Percentiles rank a stretch among this genome's conserved stretches.
These are phyloP conservation scores for Melanotaenia nigrans DNA, from an alignment of 2,797 vertebrate species.

Conservation along the genomic window DNA sequence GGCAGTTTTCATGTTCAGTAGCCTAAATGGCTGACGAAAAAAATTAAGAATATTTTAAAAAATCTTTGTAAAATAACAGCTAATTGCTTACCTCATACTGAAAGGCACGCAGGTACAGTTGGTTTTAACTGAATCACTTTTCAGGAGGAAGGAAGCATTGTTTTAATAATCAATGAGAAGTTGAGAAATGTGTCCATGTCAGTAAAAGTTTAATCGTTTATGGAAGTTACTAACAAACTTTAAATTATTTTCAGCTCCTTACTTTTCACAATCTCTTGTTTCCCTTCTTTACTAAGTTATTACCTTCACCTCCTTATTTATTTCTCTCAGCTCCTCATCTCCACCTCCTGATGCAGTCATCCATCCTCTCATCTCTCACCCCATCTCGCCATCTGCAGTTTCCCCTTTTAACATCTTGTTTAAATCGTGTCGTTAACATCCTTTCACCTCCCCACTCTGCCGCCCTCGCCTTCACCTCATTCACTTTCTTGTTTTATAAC, in stretches of 20 bases:
- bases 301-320: slow-evolving; percentile 8
- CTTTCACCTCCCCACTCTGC: slow-evolving; percentile 42
- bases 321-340: slow-evolving; percentile 28
- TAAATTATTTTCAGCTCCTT: neutral
- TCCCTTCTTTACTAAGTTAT: neutral
- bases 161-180: no score
- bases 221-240: neutral
- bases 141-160: no score
- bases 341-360: slow-evolving; percentile 24
- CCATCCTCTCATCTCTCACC: slow-evolving; percentile 18
- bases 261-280: neutral
- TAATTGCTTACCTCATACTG: no score
- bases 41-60: neutral
- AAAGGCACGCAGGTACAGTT: no score
- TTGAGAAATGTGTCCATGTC: no score
- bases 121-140: no score
- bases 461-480: slow-evolving; percentile 61
- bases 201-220: neutral
- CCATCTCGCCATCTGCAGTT: slow-evolving; percentile 14
- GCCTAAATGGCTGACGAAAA: neutral
- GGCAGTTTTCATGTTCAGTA: no score
- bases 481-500: slow-evolving; percentile 65
- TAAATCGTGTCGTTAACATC: slow-evolving; percentile 53
- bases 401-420: slow-evolving; percentile 57
- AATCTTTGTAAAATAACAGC: no score